Conservation (phyloP, 2,113 vertebrate genomes). For the Notechis scutatus region DNA sequence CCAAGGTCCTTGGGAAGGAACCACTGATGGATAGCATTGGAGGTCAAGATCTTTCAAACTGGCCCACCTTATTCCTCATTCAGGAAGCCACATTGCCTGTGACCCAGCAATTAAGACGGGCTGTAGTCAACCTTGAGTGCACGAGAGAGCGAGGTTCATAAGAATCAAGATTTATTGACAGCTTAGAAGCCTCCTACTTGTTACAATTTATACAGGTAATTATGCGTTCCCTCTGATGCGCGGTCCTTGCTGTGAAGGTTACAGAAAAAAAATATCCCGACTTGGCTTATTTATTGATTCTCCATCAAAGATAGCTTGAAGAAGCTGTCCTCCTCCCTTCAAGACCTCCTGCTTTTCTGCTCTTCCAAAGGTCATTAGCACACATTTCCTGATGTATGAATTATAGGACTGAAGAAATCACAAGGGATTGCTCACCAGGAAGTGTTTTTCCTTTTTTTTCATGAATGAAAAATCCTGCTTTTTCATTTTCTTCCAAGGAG, state of each 20-base stretch:
- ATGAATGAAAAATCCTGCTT: not conserved
- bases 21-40: not conserved
- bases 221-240: conserved; percentile 1
- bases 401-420: not conserved
- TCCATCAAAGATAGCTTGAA: not conserved
- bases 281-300: conserved; percentile 22
- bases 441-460: not conserved
- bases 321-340: not conserved
- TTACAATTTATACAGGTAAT: conserved; percentile 30
- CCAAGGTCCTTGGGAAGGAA: not conserved
- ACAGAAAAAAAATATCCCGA: not conserved
- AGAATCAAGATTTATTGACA: conserved; percentile 18
- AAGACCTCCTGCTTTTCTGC: not conserved
- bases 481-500: not conserved
- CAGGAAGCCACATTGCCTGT: not conserved
- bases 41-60: not conserved
- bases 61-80: not conserved
- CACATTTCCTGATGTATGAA: not conserved
- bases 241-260: conserved; percentile 27
- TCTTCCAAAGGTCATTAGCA: not conserved
- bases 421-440: not conserved
- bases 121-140: not conserved
- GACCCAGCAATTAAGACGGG: not conserved
- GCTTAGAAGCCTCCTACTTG: conserved; percentile 10
- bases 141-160: not conserved